Conservation (phyloP, 2,888 invertebrate species). For the Helicoverpa assulta region DNA sequence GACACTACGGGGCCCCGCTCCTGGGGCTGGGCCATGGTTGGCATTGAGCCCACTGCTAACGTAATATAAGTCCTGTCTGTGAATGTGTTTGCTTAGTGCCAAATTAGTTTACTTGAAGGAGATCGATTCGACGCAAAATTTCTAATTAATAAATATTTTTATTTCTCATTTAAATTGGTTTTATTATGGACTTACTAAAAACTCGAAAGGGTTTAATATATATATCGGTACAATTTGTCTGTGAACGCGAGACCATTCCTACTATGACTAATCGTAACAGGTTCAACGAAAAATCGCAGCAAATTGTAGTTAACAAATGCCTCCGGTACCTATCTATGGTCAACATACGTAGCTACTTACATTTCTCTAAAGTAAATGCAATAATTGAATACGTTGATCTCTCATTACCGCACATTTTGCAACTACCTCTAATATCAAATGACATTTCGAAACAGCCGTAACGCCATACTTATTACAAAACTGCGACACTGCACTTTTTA, state of each 20-base stretch:
- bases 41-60: conserved; percentile 67
- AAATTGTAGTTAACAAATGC: background rate
- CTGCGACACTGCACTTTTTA: conserved; percentile 1
- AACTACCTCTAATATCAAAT: conserved; percentile 5
- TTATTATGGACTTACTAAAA: conserved; percentile 7
- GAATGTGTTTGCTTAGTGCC: conserved; percentile 69
- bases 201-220: background rate
- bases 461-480: background rate
- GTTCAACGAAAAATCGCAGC: background rate
- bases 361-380: too few species aligned
- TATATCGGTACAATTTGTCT: background rate
- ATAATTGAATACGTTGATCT: background rate
- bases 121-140: conserved; percentile 36
- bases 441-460: conserved; percentile 3
- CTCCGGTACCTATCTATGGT: too few species aligned
- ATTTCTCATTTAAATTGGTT: conserved; percentile 19
- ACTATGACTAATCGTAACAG: too few species aligned
- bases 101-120: conserved; percentile 68
- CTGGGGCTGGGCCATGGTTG: conserved; percentile 78
- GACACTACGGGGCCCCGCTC: conserved; percentile 65
- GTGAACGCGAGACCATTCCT: too few species aligned
- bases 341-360: background rate
- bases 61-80: conserved; percentile 20
- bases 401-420: conserved; percentile 2
- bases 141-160: conserved; percentile 31